Evolutionary conservation across 2,888 invertebrate species (phyloP).

Genomic region (Ptychoptera albimana): DNA sequence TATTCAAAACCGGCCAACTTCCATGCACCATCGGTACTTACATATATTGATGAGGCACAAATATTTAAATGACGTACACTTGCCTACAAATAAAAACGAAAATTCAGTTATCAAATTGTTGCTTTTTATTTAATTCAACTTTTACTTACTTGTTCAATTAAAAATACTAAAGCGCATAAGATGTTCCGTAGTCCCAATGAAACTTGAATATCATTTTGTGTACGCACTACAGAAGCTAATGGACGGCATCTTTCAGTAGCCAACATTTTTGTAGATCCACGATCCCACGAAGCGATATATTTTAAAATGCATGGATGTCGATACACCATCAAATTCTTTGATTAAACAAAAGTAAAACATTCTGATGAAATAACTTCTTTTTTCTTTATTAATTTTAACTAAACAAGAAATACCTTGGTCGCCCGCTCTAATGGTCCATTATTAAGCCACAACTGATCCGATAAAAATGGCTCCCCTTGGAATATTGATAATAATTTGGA

Average conservation of each 20-base stretch:
- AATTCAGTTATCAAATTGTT: not conserved
- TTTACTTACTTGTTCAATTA: constrained; percentile 68
- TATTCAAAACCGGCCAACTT: constrained; percentile 76
- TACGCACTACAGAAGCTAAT: constrained; percentile 44
- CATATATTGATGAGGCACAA: constrained; percentile 61
- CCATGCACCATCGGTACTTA: constrained; percentile 74
- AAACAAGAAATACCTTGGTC: constrained; percentile 57
- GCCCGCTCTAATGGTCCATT: constrained; percentile 58
- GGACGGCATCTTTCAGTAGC: constrained; percentile 74
- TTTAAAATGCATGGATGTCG: constrained; percentile 76
- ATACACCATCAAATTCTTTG: constrained; percentile 69
- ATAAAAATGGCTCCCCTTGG: constrained; percentile 50
- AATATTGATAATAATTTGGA: constrained; percentile 55
- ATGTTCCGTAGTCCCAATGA: constrained; percentile 72
- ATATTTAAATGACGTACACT: constrained; percentile 70
- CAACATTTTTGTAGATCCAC: constrained; percentile 55
- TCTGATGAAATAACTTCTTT: not conserved
- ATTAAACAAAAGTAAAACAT: constrained; percentile 5
- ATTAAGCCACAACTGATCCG: constrained; percentile 44
- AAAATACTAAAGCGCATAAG: constrained; percentile 63
- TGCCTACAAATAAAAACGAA: constrained; percentile 33
- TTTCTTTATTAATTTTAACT: not conserved
- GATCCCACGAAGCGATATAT: constrained; percentile 67
- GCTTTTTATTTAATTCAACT: not conserved
- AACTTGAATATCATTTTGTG: constrained; percentile 60